phyloP scores from a whole-genome alignment of 2,888 invertebrate genomes.

The Sepioteuthis lessoniana region DNA sequence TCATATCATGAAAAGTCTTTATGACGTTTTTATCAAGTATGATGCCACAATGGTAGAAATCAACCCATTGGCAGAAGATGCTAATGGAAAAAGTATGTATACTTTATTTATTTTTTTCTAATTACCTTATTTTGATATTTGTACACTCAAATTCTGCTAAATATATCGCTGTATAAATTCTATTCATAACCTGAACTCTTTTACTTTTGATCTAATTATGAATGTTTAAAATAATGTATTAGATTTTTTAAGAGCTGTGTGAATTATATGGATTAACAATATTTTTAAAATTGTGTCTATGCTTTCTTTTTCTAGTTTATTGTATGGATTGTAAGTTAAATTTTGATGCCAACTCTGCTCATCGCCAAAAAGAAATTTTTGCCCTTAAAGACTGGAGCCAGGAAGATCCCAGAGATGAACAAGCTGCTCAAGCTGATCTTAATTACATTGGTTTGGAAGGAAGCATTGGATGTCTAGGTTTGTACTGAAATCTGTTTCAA shows the following conservation, averaged over 20 bases:
- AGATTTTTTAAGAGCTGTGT: not conserved
- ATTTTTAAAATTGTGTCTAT: not conserved
- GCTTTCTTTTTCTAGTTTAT: conserved; percentile 80
- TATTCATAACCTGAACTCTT: not conserved
- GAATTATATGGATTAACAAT: not conserved
- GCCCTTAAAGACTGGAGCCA: conserved; percentile 88
- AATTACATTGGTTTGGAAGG: conserved; percentile 97
- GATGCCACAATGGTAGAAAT: conserved; percentile 89
- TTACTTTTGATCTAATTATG: too few relatives aligned
- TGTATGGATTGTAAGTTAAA: conserved; percentile 95
- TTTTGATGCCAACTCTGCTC: conserved; percentile 95
- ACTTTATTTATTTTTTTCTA: not conserved
- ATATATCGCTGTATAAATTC: not conserved
- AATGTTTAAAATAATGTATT: too few relatives aligned
- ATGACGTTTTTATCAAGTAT: conserved; percentile 87
- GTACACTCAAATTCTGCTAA: not conserved
- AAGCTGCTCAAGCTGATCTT: conserved; percentile 89
- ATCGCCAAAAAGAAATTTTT: conserved; percentile 90
- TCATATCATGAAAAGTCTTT: conserved; percentile 88
- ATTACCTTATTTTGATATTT: not conserved
- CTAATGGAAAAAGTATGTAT: conserved; percentile 76
- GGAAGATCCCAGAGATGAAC: conserved; percentile 93
- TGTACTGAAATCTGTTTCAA: conserved; percentile 8
- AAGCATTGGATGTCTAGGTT: conserved; percentile 89
- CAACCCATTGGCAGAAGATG: conserved; percentile 95